These are phyloP conservation scores for Drosophila fulvimacula DNA, from an alignment of 2,888 invertebrate species.

Conservation along the genomic window DNA sequence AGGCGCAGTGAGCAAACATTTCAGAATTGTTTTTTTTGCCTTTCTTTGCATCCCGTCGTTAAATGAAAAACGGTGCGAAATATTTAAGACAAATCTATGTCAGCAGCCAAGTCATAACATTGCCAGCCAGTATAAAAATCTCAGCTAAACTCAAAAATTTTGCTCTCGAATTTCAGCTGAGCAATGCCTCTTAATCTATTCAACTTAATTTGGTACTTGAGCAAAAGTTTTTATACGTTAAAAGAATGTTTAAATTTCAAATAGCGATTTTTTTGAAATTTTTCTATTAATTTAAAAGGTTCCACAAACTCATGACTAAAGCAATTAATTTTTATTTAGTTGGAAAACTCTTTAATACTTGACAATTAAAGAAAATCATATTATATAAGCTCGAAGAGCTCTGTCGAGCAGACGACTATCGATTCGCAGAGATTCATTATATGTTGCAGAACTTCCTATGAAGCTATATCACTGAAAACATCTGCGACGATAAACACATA, in stretches of 20 bases:
- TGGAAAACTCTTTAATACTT: too few relatives aligned
- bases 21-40: slow-evolving; percentile 27
- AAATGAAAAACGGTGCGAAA: slow-evolving; percentile 67
- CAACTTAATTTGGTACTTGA: background rate
- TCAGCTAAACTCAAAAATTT: slow-evolving; percentile 32
- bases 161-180: slow-evolving; percentile 16
- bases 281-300: too few relatives aligned
- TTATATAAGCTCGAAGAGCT: too few relatives aligned
- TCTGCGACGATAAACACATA: too few relatives aligned
- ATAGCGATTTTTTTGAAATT: too few relatives aligned
- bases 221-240: background rate
- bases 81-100: slow-evolving; percentile 65
- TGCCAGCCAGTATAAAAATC: slow-evolving; percentile 21
- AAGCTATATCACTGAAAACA: too few relatives aligned
- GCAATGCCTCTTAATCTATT: slow-evolving; percentile 2
- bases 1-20: slow-evolving; percentile 46
- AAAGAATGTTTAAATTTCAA: background rate
- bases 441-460: too few relatives aligned
- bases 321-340: too few relatives aligned
- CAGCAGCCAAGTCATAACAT: slow-evolving; percentile 27
- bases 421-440: too few relatives aligned
- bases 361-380: too few relatives aligned
- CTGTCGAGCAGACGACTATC: too few relatives aligned
- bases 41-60: slow-evolving; percentile 60
- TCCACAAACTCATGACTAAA: too few relatives aligned